Percentiles rank a stretch among this genome's conserved stretches.
Evolutionary conservation across 2,888 invertebrate genomes (phyloP).

Genomic region (Aporophyla nigra): DNA sequence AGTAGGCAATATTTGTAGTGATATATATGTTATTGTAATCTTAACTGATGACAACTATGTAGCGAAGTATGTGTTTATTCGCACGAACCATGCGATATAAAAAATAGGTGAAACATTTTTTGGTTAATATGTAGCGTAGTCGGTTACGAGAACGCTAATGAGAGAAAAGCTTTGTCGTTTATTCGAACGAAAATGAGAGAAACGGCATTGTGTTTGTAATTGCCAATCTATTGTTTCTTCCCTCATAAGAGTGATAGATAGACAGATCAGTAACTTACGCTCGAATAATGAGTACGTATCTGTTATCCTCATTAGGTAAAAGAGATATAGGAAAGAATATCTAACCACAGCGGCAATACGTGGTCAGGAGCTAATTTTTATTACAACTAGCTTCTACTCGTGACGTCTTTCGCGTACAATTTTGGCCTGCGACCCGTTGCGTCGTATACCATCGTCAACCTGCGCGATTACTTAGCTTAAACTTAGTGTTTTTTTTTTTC

Average conservation of each 20-base stretch:
- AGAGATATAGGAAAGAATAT: neutral
- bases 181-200: constrained; percentile 20
- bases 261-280: neutral
- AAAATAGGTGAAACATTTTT: neutral
- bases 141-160: neutral
- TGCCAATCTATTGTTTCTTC: constrained; percentile 27
- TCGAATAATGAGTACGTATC: constrained; percentile 12
- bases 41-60: constrained; percentile 28
- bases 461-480: too few species aligned
- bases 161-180: neutral
- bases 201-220: constrained; percentile 27
- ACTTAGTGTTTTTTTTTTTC: too few species aligned
- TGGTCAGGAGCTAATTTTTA: too few species aligned
- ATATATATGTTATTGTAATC: constrained; percentile 28
- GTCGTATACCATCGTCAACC: too few species aligned
- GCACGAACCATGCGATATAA: constrained; percentile 3
- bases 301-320: neutral
- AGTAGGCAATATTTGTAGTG: constrained; percentile 22
- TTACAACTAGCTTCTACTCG: too few species aligned
- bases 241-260: neutral
- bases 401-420: too few species aligned
- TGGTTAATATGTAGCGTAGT: neutral
- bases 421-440: too few species aligned
- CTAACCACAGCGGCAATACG: too few species aligned
- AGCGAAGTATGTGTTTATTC: constrained; percentile 1